Conservation (phyloP, 2,888 invertebrate genomes). For the Podabrus alpinus region DNA sequence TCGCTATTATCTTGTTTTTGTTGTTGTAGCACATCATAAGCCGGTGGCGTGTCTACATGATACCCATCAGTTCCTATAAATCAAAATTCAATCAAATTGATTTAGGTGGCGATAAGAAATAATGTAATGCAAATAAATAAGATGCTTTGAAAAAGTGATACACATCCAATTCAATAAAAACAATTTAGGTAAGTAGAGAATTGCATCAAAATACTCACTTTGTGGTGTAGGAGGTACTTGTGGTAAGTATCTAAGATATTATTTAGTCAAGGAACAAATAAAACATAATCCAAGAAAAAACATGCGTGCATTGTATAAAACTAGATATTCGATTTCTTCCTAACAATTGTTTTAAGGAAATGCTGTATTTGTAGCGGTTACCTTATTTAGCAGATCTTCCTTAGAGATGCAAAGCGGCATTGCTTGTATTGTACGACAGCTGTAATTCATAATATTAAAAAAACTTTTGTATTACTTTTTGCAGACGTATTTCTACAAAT, state of each 20-base stretch:
- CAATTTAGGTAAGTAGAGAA: not conserved
- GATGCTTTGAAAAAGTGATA: not conserved
- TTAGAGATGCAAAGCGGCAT: no score
- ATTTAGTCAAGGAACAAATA: conserved; percentile 22
- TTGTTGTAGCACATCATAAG: conserved; percentile 45
- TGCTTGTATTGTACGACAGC: no score
- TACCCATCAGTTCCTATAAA: conserved; percentile 49
- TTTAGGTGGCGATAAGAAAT: not conserved
- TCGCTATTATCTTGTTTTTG: conserved; percentile 51
- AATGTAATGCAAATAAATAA: not conserved
- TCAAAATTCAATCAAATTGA: not conserved
- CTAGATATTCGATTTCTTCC: no score
- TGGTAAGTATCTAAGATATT: conserved; percentile 18
- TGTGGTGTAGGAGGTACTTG: conserved; percentile 37
- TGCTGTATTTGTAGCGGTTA: no score
- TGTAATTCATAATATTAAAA: no score
- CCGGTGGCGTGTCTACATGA: conserved; percentile 41
- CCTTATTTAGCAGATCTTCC: no score
- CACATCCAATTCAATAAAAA: not conserved
- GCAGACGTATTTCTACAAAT: no score
- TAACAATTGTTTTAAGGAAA: no score
- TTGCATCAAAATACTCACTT: conserved; percentile 35
- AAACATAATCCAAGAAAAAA: not conserved
- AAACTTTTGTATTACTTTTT: no score
- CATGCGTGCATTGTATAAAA: no score